Evolutionary conservation across 2,888 invertebrate genomes (phyloP).

Genomic region (Leptopilina myrica): DNA sequence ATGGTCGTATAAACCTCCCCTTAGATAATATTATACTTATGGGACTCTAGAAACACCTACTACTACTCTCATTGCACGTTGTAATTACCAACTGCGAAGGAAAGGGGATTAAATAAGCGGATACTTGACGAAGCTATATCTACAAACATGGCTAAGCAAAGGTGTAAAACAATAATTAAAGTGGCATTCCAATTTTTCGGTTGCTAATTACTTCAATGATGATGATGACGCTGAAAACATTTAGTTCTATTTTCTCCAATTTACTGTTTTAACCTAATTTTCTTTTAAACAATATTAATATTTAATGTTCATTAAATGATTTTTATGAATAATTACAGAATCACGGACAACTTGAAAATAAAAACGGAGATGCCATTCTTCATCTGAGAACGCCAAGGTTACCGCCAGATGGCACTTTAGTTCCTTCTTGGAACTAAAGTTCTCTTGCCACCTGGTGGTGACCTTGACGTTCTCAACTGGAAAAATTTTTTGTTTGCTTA

Average conservation of each 20-base stretch:
- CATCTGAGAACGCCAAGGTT: too few species aligned
- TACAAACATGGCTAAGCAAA: slow-evolving; percentile 5
- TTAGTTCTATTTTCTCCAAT: not conserved
- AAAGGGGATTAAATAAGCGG: slow-evolving; percentile 7
- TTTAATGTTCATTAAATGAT: too few species aligned
- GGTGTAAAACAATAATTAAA: slow-evolving; percentile 43
- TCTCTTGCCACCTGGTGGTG: too few species aligned
- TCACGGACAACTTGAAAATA: too few species aligned
- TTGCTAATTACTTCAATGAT: slow-evolving; percentile 8
- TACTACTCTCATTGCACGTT: slow-evolving; percentile 40
- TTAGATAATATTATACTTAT: slow-evolving; percentile 48
- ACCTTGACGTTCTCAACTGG: too few species aligned
- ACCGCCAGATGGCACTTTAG: too few species aligned
- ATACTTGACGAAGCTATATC: slow-evolving; percentile 12
- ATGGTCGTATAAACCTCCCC: slow-evolving; percentile 42
- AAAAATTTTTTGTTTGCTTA: too few species aligned
- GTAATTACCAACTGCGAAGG: slow-evolving; percentile 42
- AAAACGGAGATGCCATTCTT: too few species aligned
- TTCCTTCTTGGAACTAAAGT: too few species aligned
- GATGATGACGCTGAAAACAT: not conserved
- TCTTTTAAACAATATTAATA: too few species aligned
- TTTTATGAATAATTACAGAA: too few species aligned
- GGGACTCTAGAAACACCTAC: slow-evolving; percentile 43
- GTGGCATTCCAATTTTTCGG: slow-evolving; percentile 3
- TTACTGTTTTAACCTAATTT: not conserved